Evolutionary conservation across 2,888 invertebrate species (phyloP).

Genomic region (Eupithecia centaureata): DNA sequence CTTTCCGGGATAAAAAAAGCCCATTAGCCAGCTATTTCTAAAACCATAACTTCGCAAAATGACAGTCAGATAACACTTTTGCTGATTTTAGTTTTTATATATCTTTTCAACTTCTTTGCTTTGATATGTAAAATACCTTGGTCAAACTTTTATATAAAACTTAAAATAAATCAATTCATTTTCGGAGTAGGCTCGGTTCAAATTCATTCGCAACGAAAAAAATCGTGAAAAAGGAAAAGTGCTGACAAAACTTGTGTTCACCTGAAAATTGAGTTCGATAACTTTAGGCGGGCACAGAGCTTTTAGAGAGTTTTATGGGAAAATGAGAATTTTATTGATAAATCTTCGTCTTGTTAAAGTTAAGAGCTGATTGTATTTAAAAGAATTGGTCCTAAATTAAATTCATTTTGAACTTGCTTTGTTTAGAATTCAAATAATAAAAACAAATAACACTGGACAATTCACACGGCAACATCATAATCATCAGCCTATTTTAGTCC

Average conservation of each 20-base stretch:
- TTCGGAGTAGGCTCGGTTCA: conserved; percentile 16
- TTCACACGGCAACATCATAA: no score
- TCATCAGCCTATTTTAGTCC: no score
- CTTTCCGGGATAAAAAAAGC: no score
- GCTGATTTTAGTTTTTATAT: no score
- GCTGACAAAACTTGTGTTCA: conserved; percentile 30
- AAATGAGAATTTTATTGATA: conserved; percentile 2
- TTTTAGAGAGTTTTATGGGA: not conserved
- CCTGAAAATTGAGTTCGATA: conserved; percentile 28
- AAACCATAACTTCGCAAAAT: not conserved
- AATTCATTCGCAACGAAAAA: conserved; percentile 20
- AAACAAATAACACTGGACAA: no score
- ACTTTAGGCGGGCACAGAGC: conserved; percentile 6
- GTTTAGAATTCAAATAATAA: no score
- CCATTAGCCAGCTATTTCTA: no score
- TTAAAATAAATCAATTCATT: not conserved
- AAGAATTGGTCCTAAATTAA: no score
- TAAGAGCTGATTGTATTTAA: not conserved
- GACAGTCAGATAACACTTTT: no score
- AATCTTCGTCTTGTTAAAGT: not conserved
- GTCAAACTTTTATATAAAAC: not conserved
- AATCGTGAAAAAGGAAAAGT: conserved; percentile 18
- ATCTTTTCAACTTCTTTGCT: no score
- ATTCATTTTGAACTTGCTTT: no score
- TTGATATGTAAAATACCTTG: no score